Percentiles rank a stretch among this genome's conserved stretches.
phyloP scores from a whole-genome alignment of 2,888 invertebrate genomes.

The Suillia variegata region DNA sequence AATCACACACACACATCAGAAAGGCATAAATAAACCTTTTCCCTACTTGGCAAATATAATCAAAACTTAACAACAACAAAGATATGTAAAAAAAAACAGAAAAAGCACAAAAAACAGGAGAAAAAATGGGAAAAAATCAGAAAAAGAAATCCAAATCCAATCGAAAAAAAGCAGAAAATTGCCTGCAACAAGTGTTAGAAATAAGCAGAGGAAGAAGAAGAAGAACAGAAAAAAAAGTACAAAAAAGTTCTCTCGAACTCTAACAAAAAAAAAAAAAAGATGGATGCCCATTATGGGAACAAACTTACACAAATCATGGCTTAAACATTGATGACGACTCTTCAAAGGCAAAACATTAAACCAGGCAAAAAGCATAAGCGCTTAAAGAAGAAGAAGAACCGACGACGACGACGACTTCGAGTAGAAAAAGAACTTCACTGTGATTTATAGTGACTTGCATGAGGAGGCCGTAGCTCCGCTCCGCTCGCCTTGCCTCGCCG shows the following conservation, averaged over 20 bases:
- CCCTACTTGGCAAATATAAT: not conserved
- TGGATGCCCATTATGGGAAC: not conserved
- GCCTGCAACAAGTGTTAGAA: not conserved
- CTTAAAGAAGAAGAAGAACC: not conserved
- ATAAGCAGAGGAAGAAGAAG: no score
- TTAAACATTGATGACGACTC: not conserved
- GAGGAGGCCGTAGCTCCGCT: no score
- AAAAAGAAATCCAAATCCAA: no score
- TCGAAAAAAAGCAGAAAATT: no score
- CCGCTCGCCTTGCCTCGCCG: no score
- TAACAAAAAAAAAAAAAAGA: not conserved
- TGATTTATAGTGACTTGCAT: not conserved
- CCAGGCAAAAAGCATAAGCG: not conserved
- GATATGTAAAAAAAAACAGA: not conserved
- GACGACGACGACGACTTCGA: not conserved
- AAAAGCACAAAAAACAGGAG: not conserved
- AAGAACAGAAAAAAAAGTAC: no score
- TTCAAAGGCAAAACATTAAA: not conserved
- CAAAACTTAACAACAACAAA: not conserved
- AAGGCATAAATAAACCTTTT: not conserved
- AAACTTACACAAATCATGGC: conserved; percentile 3
- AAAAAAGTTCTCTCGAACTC: no score
- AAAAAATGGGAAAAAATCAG: no score
- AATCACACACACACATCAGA: not conserved
- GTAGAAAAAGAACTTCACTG: not conserved